phyloP scores from a whole-genome alignment of 2,113 vertebrate genomes.

The Trogon melanurus region DNA sequence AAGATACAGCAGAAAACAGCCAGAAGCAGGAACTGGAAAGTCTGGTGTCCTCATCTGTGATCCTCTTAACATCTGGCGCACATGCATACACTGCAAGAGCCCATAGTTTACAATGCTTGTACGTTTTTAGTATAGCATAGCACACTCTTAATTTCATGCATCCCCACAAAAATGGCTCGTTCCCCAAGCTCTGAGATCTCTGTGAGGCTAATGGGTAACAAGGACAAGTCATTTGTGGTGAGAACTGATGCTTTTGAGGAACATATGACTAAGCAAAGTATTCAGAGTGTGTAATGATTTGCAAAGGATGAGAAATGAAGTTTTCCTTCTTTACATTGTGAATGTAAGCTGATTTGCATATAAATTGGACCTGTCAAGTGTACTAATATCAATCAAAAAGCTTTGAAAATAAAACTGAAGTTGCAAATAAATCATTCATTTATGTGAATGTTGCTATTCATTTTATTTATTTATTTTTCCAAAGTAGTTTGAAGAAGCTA shows the following conservation, averaged over 20 bases:
- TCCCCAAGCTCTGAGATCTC: not conserved
- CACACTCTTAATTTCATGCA: not conserved
- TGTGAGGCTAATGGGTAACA: not conserved
- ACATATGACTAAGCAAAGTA: not conserved
- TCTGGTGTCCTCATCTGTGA: constrained; percentile 45
- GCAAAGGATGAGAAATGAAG: constrained; percentile 38
- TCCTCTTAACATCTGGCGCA: constrained; percentile 5
- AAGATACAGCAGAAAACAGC: not conserved
- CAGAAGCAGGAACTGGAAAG: constrained; percentile 18
- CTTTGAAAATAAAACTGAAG: constrained; percentile 15
- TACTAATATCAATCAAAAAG: constrained; percentile 29
- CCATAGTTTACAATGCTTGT: not conserved
- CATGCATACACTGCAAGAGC: not conserved
- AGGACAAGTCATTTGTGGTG: not conserved
- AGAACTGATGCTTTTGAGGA: constrained; percentile 37
- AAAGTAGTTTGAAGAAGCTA: not conserved
- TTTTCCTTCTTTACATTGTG: not conserved
- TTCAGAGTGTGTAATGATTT: constrained; percentile 28
- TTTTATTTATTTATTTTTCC: not conserved
- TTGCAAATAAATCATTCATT: constrained; percentile 48
- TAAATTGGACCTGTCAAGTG: constrained; percentile 52
- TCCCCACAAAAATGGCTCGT: not conserved
- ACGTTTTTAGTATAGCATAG: not conserved
- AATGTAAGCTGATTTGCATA: constrained; percentile 54
- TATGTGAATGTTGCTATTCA: not conserved